Evolutionary conservation across 92 coral and sea anemone genomes (phyloP).

Genomic region (Umimayanthus kanabou): DNA sequence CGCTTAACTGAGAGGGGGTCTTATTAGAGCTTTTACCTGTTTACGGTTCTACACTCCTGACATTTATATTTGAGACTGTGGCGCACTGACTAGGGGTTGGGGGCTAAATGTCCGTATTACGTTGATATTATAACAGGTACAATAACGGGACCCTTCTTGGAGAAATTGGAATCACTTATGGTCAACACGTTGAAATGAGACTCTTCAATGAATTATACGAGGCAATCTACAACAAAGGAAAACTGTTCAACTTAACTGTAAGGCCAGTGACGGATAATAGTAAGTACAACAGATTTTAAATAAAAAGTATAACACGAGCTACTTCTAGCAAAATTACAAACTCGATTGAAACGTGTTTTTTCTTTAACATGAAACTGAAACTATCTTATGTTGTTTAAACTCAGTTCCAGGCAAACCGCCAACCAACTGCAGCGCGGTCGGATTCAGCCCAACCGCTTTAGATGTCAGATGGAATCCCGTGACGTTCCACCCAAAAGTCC

Average conservation of each 20-base stretch:
- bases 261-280: slow-evolving; percentile 58
- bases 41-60: no score
- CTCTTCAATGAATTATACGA: slow-evolving; percentile 52
- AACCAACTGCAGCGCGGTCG: slow-evolving; percentile 10
- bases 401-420: slow-evolving; percentile 40
- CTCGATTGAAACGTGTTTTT: no score
- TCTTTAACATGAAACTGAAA: neutral
- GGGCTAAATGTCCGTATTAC: no score
- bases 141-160: slow-evolving; percentile 34
- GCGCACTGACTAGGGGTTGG: no score
- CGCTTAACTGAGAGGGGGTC: no score
- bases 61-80: no score
- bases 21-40: no score
- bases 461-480: slow-evolving; percentile 21
- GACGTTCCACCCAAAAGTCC: neutral
- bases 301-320: neutral
- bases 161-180: slow-evolving; percentile 50
- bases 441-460: slow-evolving; percentile 7
- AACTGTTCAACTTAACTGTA: slow-evolving; percentile 53
- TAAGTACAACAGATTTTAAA: slow-evolving; percentile 31
- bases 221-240: slow-evolving; percentile 50
- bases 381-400: neutral
- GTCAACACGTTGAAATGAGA: slow-evolving; percentile 48
- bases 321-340: no score
- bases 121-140: neutral